Conservation (phyloP, 2,113 vertebrate genomes). For the Hepsetus odoe region DNA sequence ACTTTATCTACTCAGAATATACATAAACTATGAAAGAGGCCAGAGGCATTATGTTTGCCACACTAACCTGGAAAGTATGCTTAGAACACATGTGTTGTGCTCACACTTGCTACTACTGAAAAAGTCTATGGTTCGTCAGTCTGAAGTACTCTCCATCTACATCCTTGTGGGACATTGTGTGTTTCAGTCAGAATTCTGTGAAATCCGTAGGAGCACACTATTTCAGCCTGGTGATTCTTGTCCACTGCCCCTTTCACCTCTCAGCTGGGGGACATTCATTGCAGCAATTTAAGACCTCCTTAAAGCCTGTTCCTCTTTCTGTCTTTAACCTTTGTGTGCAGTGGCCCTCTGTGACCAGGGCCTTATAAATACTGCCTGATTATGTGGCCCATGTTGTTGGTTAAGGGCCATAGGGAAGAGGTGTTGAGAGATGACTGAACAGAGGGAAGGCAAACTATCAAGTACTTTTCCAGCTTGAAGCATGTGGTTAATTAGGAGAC, state of each 20-base stretch:
- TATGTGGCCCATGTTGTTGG: slow-evolving; percentile 25
- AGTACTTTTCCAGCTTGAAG: slow-evolving; percentile 69
- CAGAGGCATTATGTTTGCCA: not conserved
- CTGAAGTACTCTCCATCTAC: slow-evolving; percentile 49
- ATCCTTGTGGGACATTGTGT: slow-evolving; percentile 37
- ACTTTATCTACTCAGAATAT: not conserved
- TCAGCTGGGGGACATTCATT: slow-evolving; percentile 64
- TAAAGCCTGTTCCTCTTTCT: slow-evolving; percentile 51
- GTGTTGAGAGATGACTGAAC: slow-evolving; percentile 57
- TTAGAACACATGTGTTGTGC: not conserved
- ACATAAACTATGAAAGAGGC: not conserved
- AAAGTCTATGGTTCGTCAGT: slow-evolving; percentile 37
- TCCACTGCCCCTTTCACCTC: slow-evolving; percentile 58
- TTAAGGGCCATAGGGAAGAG: slow-evolving; percentile 38
- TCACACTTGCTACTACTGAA: not conserved
- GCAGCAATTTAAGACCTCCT: slow-evolving; percentile 65
- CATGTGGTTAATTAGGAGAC: slow-evolving; percentile 74
- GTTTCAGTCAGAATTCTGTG: slow-evolving; percentile 41
- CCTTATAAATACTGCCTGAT: not conserved
- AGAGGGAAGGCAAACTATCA: slow-evolving; percentile 68
- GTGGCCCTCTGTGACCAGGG: slow-evolving; percentile 55
- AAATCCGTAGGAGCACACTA: slow-evolving; percentile 31
- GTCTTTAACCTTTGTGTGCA: slow-evolving; percentile 55
- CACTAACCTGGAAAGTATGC: not conserved
- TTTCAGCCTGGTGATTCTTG: slow-evolving; percentile 59